Evolutionary conservation across 2,113 vertebrate species (phyloP).

Genomic region (Rhynchomys soricoides): DNA sequence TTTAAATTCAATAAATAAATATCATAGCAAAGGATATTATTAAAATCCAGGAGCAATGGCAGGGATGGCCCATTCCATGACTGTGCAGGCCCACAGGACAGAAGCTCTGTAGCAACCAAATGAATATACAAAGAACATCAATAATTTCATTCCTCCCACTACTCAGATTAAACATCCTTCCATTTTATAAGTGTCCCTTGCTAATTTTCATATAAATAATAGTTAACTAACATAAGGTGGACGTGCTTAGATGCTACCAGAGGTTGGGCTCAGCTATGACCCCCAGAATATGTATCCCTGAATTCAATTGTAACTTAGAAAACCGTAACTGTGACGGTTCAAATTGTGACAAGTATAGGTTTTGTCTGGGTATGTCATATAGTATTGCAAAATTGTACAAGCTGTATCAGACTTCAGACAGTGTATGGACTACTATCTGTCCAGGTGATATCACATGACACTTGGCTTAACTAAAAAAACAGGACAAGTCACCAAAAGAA

Average conservation of each 20-base stretch:
- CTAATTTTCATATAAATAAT: not conserved
- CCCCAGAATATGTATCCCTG: not conserved
- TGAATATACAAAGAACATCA: not conserved
- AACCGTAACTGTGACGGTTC: not conserved
- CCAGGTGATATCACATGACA: constrained; percentile 14
- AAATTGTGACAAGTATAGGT: constrained; percentile 20
- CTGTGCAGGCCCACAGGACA: not conserved
- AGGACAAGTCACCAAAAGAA: constrained; percentile 17
- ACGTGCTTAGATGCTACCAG: not conserved
- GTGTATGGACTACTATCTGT: constrained; percentile 41
- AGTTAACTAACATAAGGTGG: not conserved
- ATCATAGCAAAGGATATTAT: not conserved
- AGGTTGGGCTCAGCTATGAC: not conserved
- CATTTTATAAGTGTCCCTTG: not conserved
- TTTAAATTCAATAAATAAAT: not conserved
- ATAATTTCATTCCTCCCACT: not conserved
- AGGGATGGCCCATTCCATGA: not conserved
- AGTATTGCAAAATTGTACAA: constrained; percentile 46
- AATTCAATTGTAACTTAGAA: not conserved
- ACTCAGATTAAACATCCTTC: not conserved
- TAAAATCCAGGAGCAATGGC: not conserved
- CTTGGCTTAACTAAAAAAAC: not conserved
- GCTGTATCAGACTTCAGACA: constrained; percentile 50
- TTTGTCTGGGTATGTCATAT: not conserved
- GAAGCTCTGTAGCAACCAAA: not conserved